These are phyloP conservation scores for Hippocampus abdominalis DNA, from an alignment of 2,113 vertebrate species.

Conservation along the genomic window DNA sequence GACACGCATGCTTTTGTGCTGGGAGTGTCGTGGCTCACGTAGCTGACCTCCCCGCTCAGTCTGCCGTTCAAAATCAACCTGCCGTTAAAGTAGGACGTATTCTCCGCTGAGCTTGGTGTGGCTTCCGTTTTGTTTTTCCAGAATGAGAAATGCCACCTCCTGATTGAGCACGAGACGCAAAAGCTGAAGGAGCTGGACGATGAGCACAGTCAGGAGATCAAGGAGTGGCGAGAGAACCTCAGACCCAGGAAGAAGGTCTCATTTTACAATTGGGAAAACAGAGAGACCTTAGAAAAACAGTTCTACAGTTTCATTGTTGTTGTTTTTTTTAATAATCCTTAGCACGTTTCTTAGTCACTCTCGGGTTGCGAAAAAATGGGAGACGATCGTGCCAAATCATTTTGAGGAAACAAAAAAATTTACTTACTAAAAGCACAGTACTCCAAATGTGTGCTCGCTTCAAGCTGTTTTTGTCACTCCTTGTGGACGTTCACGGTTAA, in stretches of 20 bases:
- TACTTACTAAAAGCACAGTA: too few species aligned
- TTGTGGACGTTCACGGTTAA: too few species aligned
- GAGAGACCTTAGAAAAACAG: not conserved
- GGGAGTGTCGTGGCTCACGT: not conserved
- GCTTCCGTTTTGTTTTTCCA: constrained; percentile 62
- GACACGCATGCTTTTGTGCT: too few species aligned
- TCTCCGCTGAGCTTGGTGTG: not conserved
- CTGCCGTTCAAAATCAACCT: too few species aligned
- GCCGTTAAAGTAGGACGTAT: not conserved
- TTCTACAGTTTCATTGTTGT: not conserved
- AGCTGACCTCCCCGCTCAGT: not conserved
- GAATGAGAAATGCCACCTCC: constrained; percentile 98
- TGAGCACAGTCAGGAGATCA: constrained; percentile 90
- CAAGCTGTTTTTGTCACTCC: too few species aligned
- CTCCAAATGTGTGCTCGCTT: too few species aligned
- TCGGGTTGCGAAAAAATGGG: too few species aligned
- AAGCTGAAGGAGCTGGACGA: constrained; percentile 98
- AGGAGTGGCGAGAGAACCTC: constrained; percentile 95
- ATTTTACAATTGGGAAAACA: not conserved
- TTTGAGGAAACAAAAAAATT: too few species aligned
- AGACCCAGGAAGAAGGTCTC: constrained; percentile 94
- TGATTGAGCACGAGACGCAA: constrained; percentile 97
- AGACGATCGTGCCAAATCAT: too few species aligned
- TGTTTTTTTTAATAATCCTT: too few species aligned
- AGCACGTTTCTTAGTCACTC: too few species aligned